Conservation (phyloP, 2,113 vertebrate species). For the Paradoxurus hermaphroditus region DNA sequence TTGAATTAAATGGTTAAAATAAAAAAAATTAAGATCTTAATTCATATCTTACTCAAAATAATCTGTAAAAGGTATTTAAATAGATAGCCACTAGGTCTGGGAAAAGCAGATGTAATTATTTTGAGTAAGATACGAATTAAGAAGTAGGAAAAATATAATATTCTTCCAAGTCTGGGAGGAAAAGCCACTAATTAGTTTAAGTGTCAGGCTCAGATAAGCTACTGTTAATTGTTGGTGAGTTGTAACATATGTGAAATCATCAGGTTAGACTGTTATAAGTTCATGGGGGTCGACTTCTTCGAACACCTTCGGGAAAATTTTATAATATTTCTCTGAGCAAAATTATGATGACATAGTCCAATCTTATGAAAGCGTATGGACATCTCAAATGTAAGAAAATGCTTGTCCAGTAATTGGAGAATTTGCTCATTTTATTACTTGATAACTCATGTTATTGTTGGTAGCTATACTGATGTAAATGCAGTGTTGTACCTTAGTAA, state of each 20-base stretch:
- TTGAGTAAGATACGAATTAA: not conserved
- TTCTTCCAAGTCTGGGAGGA: not conserved
- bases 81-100: not conserved
- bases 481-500: not conserved
- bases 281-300: not conserved
- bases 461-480: not conserved
- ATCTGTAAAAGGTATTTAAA: not conserved
- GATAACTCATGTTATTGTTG: not conserved
- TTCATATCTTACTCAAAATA: not conserved
- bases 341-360: not conserved
- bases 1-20: conserved; percentile 27
- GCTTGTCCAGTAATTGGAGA: not conserved
- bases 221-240: not conserved
- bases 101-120: not conserved
- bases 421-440: not conserved
- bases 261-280: not conserved
- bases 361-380: not conserved
- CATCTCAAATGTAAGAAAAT: not conserved
- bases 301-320: not conserved
- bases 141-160: not conserved
- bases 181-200: not conserved
- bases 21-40: not conserved
- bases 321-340: not conserved
- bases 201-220: not conserved
- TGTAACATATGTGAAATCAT: not conserved